Conservation (phyloP, 2,113 vertebrate species). For the Anseranas semipalmata region DNA sequence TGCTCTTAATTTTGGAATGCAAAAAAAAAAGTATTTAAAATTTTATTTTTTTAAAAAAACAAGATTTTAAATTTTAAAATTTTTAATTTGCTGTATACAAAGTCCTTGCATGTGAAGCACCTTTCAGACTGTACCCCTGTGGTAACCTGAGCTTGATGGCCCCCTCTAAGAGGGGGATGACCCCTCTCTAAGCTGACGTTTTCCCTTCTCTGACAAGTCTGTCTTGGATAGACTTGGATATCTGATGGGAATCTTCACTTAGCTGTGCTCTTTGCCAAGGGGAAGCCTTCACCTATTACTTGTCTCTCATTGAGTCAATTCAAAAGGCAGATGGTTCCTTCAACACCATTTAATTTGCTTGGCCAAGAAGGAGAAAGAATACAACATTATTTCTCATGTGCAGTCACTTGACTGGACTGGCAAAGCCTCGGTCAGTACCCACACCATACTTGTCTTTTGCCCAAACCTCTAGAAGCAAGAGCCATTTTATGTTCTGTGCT, state of each 20-base stretch:
- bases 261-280: not conserved
- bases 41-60: not conserved
- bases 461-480: not conserved
- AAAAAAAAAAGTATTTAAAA: not conserved
- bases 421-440: not conserved
- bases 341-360: not conserved
- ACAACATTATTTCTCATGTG: not conserved
- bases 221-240: not conserved
- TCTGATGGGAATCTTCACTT: not conserved
- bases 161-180: too few species aligned
- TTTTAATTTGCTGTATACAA: not conserved
- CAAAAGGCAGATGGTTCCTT: not conserved
- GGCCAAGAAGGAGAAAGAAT: not conserved
- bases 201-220: not conserved
- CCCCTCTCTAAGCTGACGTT: not conserved
- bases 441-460: not conserved
- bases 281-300: not conserved
- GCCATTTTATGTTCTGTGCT: not conserved
- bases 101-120: not conserved
- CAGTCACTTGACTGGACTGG: not conserved
- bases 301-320: not conserved
- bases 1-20: not conserved
- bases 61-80: not conserved
- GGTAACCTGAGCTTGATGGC: not conserved
- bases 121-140: not conserved